Base-by-base conservation (phyloP, 1,140 invertebrate genomes). In the Eriocheir sinensis region DNA sequence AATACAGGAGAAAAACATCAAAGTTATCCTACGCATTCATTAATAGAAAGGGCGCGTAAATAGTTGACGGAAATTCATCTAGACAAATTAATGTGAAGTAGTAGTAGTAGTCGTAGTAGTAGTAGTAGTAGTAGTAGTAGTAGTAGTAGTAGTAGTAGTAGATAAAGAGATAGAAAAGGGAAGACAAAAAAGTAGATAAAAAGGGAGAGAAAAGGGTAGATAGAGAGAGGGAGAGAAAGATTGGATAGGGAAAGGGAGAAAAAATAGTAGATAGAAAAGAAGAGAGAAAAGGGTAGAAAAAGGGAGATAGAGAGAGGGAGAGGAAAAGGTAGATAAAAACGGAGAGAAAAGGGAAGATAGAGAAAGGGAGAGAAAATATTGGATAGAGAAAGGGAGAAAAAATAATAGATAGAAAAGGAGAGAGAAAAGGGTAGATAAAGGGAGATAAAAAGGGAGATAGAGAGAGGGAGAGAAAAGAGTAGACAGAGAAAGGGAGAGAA, bases 81-180 rank as follows among this genome's bases (percentile, higher is more conserved):
- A 88, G 12, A n/a, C 1, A 30, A n/a, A 44, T 21, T 88, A 41
- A 30, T 88, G 15, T 40, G 17, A 30, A n/a, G 40, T 89, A 89
- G 86, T 44, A 41, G 38, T 89, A 44, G 86, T 89, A 89, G 86
- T 89, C 41, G 86, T 89, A 89, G 86, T 89, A 89, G 86, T 89
- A 89, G 86, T 89, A 89, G 86, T 89, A 89, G 86, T 89, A 89
- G 86, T 89, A 89, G 86, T 89, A 89, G 86, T 89, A 44, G 38
- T 89, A 89, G 86, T 30, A 41, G 85, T 88, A 38, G 38, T 85
- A 41, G 34, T 85, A 85, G 83, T 85, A 38, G 38, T 85, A 41
- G 9, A 17, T 2, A 27, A 36, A 15, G 53, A 15, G 53, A 27
- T 72, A 72, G 53, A 15, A 72, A 72, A 15, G 32, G 83, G 17